A percentile compares a stretch with the other conserved stretches of the same genome.
phyloP scores from a whole-genome alignment of 2,888 invertebrate species.

The Mellilla xanthometata region DNA sequence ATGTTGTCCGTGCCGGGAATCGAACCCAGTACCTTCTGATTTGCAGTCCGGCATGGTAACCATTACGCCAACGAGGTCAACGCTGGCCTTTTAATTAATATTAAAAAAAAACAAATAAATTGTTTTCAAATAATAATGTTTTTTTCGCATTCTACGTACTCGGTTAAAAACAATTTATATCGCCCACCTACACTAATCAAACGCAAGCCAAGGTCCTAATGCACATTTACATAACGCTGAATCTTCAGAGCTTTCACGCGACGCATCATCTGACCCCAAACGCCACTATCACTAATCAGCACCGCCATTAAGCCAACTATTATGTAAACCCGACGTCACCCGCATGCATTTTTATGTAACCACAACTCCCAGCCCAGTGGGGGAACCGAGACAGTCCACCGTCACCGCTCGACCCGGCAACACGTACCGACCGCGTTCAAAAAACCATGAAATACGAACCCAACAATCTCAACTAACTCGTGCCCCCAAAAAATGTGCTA shows the following conservation, averaged over 20 bases:
- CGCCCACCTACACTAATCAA: too few relatives aligned
- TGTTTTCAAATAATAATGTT: too few relatives aligned
- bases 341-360: constrained; percentile 55
- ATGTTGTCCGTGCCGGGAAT: too few relatives aligned
- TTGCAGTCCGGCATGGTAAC: too few relatives aligned
- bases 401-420: constrained; percentile 31
- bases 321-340: constrained; percentile 47
- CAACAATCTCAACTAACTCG: constrained; percentile 14
- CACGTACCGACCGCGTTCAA: constrained; percentile 34
- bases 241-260: constrained; percentile 10
- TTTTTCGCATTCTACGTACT: too few relatives aligned
- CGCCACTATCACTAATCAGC: constrained; percentile 49
- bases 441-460: constrained; percentile 43
- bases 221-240: constrained; percentile 6
- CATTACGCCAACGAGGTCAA: too few relatives aligned
- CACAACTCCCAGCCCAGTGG: constrained; percentile 18
- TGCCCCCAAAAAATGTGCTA: constrained; percentile 43
- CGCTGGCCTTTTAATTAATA: too few relatives aligned
- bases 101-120: too few relatives aligned
- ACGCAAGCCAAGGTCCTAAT: neutral
- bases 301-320: constrained; percentile 24
- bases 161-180: too few relatives aligned
- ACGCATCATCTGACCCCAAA: constrained; percentile 40
- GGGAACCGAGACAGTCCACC: constrained; percentile 33
- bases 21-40: too few relatives aligned